These are phyloP conservation scores for Dascillus cervinus DNA, from an alignment of 2,888 invertebrate species.

Conservation along the genomic window DNA sequence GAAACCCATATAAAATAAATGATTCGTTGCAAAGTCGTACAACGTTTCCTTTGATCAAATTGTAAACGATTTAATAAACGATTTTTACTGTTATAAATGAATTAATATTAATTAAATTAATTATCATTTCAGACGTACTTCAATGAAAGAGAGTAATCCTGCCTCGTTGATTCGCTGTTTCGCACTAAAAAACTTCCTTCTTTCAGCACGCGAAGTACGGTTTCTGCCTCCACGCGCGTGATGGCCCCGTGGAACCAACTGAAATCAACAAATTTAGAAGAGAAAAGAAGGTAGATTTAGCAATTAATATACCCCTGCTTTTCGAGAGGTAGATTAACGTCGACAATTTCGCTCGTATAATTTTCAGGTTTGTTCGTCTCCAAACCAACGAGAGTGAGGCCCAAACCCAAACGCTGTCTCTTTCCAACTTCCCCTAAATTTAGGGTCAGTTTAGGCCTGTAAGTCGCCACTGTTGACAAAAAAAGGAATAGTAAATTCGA, in stretches of 20 bases:
- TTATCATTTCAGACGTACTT: no score
- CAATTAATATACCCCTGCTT: constrained; percentile 69
- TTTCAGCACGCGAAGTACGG: constrained; percentile 68
- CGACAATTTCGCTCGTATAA: constrained; percentile 64
- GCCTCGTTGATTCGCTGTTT: constrained; percentile 87
- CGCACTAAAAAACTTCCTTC: constrained; percentile 94
- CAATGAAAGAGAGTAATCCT: constrained; percentile 88
- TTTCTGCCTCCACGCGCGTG: constrained; percentile 85
- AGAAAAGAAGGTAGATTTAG: constrained; percentile 1
- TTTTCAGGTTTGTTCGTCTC: constrained; percentile 44
- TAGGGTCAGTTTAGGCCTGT: constrained; percentile 65
- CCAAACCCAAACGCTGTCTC: constrained; percentile 42
- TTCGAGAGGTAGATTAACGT: constrained; percentile 73
- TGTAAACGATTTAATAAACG: background rate
- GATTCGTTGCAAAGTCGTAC: no score
- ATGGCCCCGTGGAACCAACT: constrained; percentile 96
- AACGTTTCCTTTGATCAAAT: constrained; percentile 7
- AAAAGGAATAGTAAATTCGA: no score
- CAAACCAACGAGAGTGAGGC: constrained; percentile 33
- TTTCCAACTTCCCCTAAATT: constrained; percentile 57
- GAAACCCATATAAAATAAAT: no score
- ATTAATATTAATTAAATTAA: constrained; percentile 6
- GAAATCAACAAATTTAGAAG: constrained; percentile 5
- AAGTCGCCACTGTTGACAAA: constrained; percentile 25
- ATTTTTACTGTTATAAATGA: background rate